phyloP scores from a whole-genome alignment of 1,140 invertebrate species.

The Melanaphis sacchari region DNA sequence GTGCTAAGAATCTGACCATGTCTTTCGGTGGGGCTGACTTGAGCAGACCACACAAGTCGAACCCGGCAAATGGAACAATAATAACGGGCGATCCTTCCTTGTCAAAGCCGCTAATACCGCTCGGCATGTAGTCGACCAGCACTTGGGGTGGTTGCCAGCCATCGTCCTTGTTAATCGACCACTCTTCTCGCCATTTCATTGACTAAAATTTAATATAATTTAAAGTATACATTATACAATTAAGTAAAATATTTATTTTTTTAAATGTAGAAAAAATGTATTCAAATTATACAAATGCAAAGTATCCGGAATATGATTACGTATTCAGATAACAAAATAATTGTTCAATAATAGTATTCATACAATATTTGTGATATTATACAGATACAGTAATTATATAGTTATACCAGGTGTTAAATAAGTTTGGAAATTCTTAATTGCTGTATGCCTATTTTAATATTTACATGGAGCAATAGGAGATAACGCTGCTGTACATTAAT shows the following conservation, averaged over 20 bases:
- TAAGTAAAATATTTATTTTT: not conserved
- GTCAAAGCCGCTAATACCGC: constrained; percentile 79
- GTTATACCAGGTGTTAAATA: too few relatives aligned
- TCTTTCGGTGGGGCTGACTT: constrained; percentile 78
- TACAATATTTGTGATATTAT: not conserved
- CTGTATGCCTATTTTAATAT: too few relatives aligned
- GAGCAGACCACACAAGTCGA: constrained; percentile 81
- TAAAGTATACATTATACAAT: not conserved
- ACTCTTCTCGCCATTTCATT: constrained; percentile 78
- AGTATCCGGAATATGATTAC: not conserved
- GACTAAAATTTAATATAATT: constrained; percentile 64
- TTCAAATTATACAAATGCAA: not conserved
- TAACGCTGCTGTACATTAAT: too few relatives aligned
- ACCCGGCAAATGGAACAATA: constrained; percentile 74
- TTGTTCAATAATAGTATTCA: not conserved
- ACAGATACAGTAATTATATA: too few relatives aligned
- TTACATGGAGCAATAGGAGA: too few relatives aligned
- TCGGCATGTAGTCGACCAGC: constrained; percentile 76
- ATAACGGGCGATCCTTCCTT: constrained; percentile 86
- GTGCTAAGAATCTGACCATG: constrained; percentile 74
- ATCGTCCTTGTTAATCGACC: constrained; percentile 75
- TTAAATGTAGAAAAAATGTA: not conserved
- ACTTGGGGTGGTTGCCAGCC: constrained; percentile 77
- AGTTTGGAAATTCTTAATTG: too few relatives aligned
- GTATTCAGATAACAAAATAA: not conserved